Evolutionary conservation across 2,888 invertebrate genomes (phyloP).

Genomic region (Linnaemya tessellans): DNA sequence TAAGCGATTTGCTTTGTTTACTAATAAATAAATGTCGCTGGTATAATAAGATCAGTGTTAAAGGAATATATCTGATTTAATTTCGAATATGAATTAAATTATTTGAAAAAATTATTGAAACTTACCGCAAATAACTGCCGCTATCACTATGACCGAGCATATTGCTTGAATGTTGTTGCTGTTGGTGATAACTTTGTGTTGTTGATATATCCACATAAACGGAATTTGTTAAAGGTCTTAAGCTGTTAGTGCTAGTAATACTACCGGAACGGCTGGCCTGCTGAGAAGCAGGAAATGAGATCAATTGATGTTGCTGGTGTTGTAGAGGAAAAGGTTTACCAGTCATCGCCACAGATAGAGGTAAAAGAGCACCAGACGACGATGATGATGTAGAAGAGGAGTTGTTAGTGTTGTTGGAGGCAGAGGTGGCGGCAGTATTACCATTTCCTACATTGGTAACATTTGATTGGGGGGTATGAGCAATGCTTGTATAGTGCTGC

Average conservation of each 20-base stretch:
- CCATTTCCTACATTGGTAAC: slow-evolving; percentile 83
- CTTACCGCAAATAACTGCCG: slow-evolving; percentile 72
- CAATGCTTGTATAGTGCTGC: slow-evolving; percentile 93
- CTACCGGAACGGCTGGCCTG: slow-evolving; percentile 79
- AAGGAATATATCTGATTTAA: background rate
- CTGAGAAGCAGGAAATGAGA: slow-evolving; percentile 81
- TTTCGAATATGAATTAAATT: background rate
- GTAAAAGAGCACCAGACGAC: slow-evolving; percentile 74
- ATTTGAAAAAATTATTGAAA: background rate
- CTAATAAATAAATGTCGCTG: background rate
- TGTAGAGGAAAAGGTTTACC: slow-evolving; percentile 77
- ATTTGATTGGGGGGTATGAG: slow-evolving; percentile 94
- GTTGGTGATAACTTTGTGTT: slow-evolving; percentile 73
- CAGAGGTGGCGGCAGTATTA: slow-evolving; percentile 70
- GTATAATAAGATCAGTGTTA: background rate
- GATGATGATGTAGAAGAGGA: slow-evolving; percentile 61
- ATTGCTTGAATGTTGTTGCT: slow-evolving; percentile 75
- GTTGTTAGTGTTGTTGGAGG: slow-evolving; percentile 50
- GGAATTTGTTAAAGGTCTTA: slow-evolving; percentile 70
- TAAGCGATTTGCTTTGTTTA: background rate
- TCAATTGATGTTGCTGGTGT: slow-evolving; percentile 80
- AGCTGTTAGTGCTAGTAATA: slow-evolving; percentile 78
- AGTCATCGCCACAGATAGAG: slow-evolving; percentile 75
- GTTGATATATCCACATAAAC: slow-evolving; percentile 64
- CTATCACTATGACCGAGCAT: slow-evolving; percentile 75